Evolutionary conservation across 2,113 vertebrate species (phyloP), one percentile per base, ranked within the genome.

Genomic region (Orthonyx spaldingii): DNA sequence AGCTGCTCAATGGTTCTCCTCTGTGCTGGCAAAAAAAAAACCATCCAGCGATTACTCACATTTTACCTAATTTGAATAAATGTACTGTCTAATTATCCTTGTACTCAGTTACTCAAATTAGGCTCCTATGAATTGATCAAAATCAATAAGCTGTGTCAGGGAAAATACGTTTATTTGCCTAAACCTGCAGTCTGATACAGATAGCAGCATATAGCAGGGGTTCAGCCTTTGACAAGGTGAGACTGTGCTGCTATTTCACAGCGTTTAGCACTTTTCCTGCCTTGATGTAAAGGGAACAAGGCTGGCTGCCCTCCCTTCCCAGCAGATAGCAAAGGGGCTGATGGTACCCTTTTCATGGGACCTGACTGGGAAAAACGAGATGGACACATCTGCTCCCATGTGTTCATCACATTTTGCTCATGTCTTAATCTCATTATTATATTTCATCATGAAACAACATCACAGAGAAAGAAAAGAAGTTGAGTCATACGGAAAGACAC

Each of bases 41-140:
- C 3, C 3, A 5, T 26, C n/a, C 61, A 76, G 18, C 42, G 27
- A 83, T 79, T 89, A 75, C 39, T 86, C 84, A 76, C 23, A 79
- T 71, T 46, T 83, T 28, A 89, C 26, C 79, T 86, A 68, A 79
- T 83, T 92, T 88, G 71, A 94, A 84, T 87, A 89, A 85, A 63
- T 46, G 35, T 59, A 8, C 70, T 90, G 37, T 68, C 47, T 86
- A 79, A 88, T 89, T 71, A 85, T 50, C 39, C 66, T 59, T 70
- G 52, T 44, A 44, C 79, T 92, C 50, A 41, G 60, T 83, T 78
- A 53, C 35, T 85, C 61, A 78, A 71, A 86, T 75, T 55, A 85
- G 30, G 11, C 63, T 82, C 47, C 42, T 61, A 22, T 56, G 55
- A 87, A 46, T 70, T 63, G 32, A 68, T 85, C 52, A 50, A 88